Evolutionary conservation across 1,140 invertebrate genomes (phyloP), one percentile per base, ranked within the genome.

Genomic region (Sycobia sp.): DNA sequence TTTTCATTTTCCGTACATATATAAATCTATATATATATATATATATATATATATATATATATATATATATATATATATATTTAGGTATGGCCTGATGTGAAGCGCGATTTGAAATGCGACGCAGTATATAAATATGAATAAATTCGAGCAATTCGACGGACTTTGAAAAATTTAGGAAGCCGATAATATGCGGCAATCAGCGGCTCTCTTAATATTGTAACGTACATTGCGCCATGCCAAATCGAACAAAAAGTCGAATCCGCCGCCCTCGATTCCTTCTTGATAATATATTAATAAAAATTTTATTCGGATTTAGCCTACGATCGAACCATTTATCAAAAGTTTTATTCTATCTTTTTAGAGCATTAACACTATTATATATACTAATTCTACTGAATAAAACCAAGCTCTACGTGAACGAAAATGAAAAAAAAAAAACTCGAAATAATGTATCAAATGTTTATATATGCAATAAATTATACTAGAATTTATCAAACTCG

Each of bases 401-500:
- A 70, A 58, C 53, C 74, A 75, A 76, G 67, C 64, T 70, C 70
- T 72, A 74, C 67, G 25, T 55, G 51, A 61, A 61, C 59, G 29
- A 55, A 55, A 66, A 71, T 67, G 32, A 16, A 16, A 68, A 72
- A 69, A 68, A 73, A 69, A 69, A 65, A n/a, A n/a, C n/a, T n/a
- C n/a, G n/a, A 61, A 69, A 75, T 75, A 76, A 67, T 77, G 76
- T 77, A 77, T 76, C 74, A 77, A 77, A 77, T 77, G 76, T 77
- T 77, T 64, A 64, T 78, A 78, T 77, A 75, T 77, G 70, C 73
- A 76, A 78, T 76, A 78, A 76, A 77, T 76, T 76, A 76, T 77
- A 65, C 75, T 70, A 71, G 54, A 62, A 73, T 69, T 64, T 64
- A 64, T 44, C 9, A 54, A 46, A 43, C 7, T 59, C 22, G 25